Conservation (phyloP, 2,113 vertebrate species). For the Machaerirhynchus nigripectus region DNA sequence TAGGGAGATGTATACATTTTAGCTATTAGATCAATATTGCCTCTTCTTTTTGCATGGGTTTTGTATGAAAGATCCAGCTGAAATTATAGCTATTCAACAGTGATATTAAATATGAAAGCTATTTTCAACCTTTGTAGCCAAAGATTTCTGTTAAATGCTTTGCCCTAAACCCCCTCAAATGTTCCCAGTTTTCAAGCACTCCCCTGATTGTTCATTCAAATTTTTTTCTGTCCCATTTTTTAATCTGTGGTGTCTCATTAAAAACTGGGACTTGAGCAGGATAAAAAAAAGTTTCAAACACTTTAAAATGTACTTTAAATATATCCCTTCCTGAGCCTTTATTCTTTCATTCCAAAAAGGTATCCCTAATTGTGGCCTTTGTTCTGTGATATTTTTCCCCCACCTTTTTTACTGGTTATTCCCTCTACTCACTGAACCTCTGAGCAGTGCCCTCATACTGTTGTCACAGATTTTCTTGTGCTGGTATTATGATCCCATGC, state of each 20-base stretch:
- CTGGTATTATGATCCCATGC: conserved; percentile 12
- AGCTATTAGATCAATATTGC: neutral
- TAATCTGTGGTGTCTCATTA: conserved; percentile 67
- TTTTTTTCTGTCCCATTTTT: conserved; percentile 47
- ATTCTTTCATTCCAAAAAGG: conserved; percentile 50
- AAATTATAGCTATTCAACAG: conserved; percentile 13
- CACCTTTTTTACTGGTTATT: conserved; percentile 20
- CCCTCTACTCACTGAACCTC: neutral
- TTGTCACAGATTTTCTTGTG: neutral
- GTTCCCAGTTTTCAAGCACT: conserved; percentile 57
- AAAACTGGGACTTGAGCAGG: conserved; percentile 51
- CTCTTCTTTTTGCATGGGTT: neutral
- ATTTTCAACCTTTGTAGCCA: conserved; percentile 12
- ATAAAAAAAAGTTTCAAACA: conserved; percentile 56
- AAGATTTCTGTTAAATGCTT: conserved; percentile 36
- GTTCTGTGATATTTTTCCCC: neutral
- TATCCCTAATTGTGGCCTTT: conserved; percentile 51
- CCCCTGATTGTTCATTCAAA: conserved; percentile 52
- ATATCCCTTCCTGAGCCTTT: conserved; percentile 60
- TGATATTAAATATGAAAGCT: neutral
- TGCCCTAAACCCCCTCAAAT: conserved; percentile 18
- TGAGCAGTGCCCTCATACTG: conserved; percentile 10
- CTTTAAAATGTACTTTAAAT: conserved; percentile 52
- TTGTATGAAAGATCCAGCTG: neutral
- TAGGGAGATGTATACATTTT: neutral